Conservation (phyloP, 92 coral and sea anemone species). For the Palythoa grandis region DNA sequence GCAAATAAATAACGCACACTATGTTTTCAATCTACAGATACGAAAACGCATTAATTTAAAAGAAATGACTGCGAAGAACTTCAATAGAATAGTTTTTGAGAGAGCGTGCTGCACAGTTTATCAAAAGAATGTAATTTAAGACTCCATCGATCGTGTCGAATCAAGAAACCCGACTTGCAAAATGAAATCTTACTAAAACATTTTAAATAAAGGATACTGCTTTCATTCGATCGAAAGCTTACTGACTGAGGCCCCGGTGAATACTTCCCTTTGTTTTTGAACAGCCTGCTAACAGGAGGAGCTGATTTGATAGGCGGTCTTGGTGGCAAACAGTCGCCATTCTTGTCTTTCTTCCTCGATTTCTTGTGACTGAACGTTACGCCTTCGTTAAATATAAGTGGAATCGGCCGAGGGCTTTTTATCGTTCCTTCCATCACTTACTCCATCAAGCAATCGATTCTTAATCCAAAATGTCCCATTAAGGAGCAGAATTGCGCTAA, state of each 20-base stretch:
- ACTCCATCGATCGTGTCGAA: not conserved
- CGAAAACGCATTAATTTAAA: too few species aligned
- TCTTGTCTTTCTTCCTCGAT: constrained; percentile 57
- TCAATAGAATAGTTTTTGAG: not conserved
- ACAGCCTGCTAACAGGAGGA: constrained; percentile 97
- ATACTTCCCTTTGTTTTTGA: constrained; percentile 84
- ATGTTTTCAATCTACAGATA: too few species aligned
- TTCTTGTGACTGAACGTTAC: constrained; percentile 95
- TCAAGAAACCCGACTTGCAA: not conserved
- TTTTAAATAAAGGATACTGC: constrained; percentile 84
- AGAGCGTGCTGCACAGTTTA: not conserved
- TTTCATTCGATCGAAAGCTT: constrained; percentile 82
- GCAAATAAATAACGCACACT: too few species aligned
- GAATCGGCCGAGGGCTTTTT: constrained; percentile 96
- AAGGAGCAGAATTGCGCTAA: not conserved
- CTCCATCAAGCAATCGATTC: constrained; percentile 4
- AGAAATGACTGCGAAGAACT: not conserved
- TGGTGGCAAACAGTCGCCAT: constrained; percentile 93
- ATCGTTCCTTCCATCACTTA: constrained; percentile 71
- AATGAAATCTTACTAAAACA: not conserved
- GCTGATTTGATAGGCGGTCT: constrained; percentile 98
- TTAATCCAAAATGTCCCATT: constrained; percentile 50
- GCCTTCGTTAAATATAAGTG: constrained; percentile 79
- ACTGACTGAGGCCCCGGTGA: constrained; percentile 87
- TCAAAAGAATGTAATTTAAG: not conserved